These are phyloP conservation scores for Chrysogorgia sp. DNA, from an alignment of 92 coral and sea anemone genomes.

Conservation along the genomic window DNA sequence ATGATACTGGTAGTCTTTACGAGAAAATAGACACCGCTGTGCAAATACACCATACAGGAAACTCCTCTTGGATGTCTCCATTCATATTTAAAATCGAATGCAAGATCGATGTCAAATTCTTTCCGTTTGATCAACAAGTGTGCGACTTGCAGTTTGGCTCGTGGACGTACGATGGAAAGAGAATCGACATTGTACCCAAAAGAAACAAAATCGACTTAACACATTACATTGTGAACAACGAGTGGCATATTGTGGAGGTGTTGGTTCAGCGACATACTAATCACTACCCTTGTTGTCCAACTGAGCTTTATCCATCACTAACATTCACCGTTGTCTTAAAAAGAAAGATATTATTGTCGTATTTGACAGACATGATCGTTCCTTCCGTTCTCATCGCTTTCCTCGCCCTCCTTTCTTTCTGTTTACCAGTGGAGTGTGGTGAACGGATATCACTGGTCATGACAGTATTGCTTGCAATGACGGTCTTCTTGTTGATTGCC, in stretches of 20 bases:
- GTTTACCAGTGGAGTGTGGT: constrained; percentile 65
- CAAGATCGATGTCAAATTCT: constrained; percentile 59
- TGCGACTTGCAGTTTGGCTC: constrained; percentile 69
- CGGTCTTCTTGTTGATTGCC: constrained; percentile 64
- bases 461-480: constrained; percentile 62
- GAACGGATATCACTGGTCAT: constrained; percentile 66
- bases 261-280: constrained; percentile 30
- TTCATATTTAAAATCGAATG: constrained; percentile 60
- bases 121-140: constrained; percentile 69
- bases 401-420: constrained; percentile 59
- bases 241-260: constrained; percentile 54
- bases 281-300: constrained; percentile 55
- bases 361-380: constrained; percentile 45
- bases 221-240: constrained; percentile 47
- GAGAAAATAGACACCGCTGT: constrained; percentile 50
- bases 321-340: constrained; percentile 46
- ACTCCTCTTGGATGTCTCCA: constrained; percentile 60
- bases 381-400: constrained; percentile 57
- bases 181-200: constrained; percentile 31
- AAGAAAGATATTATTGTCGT: constrained; percentile 59
- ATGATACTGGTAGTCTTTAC: constrained; percentile 38
- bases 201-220: constrained; percentile 43
- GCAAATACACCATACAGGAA: constrained; percentile 48
- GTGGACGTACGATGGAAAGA: constrained; percentile 61
- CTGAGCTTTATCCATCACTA: constrained; percentile 57